phyloP scores from a whole-genome alignment of 1,140 invertebrate genomes.

The Monochamus saltuarius region DNA sequence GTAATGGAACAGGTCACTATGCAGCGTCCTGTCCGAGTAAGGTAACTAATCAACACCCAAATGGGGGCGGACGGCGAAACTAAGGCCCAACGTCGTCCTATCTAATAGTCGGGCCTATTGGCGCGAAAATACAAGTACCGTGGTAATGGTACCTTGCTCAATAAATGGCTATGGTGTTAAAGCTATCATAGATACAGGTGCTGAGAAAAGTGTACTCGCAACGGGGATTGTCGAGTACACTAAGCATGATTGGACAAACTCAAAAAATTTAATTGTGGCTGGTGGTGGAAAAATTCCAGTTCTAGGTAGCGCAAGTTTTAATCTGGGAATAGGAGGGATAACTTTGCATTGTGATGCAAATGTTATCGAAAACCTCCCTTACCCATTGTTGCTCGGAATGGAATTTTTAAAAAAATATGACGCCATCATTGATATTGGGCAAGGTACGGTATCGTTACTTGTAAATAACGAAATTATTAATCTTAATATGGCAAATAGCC shows the following conservation, averaged over 20 bases:
- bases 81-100: neutral
- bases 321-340: neutral
- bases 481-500: no score
- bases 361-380: neutral
- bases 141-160: neutral
- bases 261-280: neutral
- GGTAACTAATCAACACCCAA: neutral
- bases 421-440: neutral
- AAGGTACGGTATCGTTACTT: neutral
- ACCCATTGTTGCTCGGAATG: neutral
- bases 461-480: no score
- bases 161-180: neutral
- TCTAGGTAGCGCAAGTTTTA: neutral
- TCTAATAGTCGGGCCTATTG: no score
- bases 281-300: neutral
- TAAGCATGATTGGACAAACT: neutral
- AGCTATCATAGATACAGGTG: neutral
- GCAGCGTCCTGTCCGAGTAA: neutral
- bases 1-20: neutral
- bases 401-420: neutral
- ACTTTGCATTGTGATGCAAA: neutral
- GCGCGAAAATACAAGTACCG: neutral
- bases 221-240: neutral
- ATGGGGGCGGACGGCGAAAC: neutral
- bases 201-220: neutral